Evolutionary conservation across 2,113 vertebrate species (phyloP).

Genomic region (Gasterosteus nipponicus): DNA sequence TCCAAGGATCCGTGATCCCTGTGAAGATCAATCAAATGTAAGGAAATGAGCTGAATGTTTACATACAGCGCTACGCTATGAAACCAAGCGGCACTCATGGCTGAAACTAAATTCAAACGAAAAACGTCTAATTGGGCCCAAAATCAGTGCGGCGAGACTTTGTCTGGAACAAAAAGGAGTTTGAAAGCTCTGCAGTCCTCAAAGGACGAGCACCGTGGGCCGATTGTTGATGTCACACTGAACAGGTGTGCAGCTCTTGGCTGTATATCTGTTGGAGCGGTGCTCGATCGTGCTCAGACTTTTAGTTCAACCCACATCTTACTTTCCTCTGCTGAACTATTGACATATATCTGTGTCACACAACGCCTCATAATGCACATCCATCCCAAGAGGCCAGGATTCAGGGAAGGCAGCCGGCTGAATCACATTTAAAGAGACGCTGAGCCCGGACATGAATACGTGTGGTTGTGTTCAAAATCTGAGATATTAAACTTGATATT

Average conservation of each 20-base stretch:
- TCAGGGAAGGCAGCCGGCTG: neutral
- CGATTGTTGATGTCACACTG: neutral
- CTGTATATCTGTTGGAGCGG: constrained; percentile 17
- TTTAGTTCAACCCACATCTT: neutral
- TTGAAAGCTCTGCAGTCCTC: constrained; percentile 1
- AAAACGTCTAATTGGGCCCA: neutral
- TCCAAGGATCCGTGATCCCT: neutral
- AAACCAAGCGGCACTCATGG: neutral
- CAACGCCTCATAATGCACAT: neutral
- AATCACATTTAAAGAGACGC: neutral
- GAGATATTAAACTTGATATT: neutral
- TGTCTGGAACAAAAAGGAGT: neutral
- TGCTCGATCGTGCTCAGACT: constrained; percentile 9
- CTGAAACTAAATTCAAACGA: neutral
- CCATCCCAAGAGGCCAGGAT: neutral
- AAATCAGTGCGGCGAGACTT: neutral
- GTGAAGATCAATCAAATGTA: neutral
- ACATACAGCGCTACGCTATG: neutral
- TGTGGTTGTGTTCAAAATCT: neutral
- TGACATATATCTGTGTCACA: neutral
- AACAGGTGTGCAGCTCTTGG: constrained; percentile 9
- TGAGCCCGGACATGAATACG: neutral
- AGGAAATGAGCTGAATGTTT: neutral
- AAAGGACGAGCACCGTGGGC: neutral
- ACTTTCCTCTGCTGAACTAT: neutral